Percentiles rank a stretch among this genome's conserved stretches.
Evolutionary conservation across 2,888 invertebrate species (phyloP).

Genomic region (Drosophila melanocephala): DNA sequence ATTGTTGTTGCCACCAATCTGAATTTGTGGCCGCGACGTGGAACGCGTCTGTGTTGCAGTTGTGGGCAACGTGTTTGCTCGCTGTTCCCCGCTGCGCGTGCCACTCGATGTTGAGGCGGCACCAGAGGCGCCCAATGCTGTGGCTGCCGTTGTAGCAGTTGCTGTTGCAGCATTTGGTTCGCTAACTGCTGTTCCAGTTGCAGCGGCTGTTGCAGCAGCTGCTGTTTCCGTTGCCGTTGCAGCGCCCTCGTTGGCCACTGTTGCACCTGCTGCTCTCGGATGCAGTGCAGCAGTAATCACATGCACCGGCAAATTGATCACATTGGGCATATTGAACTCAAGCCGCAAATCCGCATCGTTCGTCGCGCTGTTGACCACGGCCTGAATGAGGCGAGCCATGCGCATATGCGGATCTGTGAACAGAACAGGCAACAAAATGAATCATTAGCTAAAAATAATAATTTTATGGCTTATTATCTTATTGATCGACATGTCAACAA

Average conservation of each 20-base stretch:
- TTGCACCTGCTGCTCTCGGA: conserved; percentile 65
- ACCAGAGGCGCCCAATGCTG: conserved; percentile 29
- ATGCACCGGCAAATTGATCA: conserved; percentile 82
- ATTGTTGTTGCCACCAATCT: conserved; percentile 87
- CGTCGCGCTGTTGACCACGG: conserved; percentile 84
- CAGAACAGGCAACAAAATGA: conserved; percentile 5
- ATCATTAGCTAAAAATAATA: conserved; percentile 10
- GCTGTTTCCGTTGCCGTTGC: conserved; percentile 44
- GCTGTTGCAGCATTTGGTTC: conserved; percentile 57
- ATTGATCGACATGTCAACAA: not conserved
- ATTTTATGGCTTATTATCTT: not conserved
- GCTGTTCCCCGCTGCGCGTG: conserved; percentile 86
- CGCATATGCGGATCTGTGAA: conserved; percentile 83
- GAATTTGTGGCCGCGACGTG: conserved; percentile 89
- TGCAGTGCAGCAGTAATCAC: conserved; percentile 88
- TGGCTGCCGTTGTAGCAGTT: not conserved
- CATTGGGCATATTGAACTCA: conserved; percentile 84
- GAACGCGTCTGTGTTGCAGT: conserved; percentile 90
- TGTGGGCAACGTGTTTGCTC: conserved; percentile 89
- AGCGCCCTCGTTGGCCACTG: conserved; percentile 54
- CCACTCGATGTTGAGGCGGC: conserved; percentile 54
- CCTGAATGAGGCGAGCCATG: conserved; percentile 84
- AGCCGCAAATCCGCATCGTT: conserved; percentile 84
- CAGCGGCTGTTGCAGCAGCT: conserved; percentile 85
- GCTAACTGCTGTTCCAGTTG: conserved; percentile 49